These are phyloP conservation scores for Lethocerus indicus DNA, from an alignment of 1,140 invertebrate genomes.

Conservation along the genomic window DNA sequence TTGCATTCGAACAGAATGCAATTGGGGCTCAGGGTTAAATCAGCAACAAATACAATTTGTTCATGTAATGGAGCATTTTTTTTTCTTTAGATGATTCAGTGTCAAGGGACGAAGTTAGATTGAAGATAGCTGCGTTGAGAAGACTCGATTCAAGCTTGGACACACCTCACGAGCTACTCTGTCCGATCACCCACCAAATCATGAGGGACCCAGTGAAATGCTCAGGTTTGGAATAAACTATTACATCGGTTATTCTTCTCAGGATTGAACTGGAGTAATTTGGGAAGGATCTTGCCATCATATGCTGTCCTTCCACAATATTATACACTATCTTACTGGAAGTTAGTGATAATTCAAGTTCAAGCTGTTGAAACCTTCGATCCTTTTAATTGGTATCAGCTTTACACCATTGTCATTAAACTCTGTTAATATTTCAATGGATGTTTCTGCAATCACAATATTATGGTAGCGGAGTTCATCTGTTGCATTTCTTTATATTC, in stretches of 20 bases:
- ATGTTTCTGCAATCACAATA: conserved; percentile 3
- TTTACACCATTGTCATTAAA: not conserved
- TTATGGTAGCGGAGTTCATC: not conserved
- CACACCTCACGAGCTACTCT: conserved; percentile 50
- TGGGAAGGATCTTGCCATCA: not conserved
- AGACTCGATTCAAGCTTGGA: conserved; percentile 20
- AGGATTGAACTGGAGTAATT: not conserved
- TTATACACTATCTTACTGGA: not conserved
- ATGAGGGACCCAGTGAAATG: conserved; percentile 62
- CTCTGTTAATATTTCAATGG: not conserved
- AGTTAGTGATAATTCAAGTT: not conserved
- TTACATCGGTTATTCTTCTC: not conserved
- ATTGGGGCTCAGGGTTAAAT: not conserved
- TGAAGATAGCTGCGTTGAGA: conserved; percentile 18
- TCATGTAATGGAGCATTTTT: not conserved
- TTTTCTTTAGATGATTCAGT: conserved; percentile 11
- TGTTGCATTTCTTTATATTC: conserved; percentile 3
- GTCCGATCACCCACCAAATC: conserved; percentile 64
- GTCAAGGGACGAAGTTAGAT: conserved; percentile 34
- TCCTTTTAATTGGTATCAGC: not conserved
- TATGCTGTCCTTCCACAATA: not conserved
- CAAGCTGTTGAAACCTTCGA: not conserved
- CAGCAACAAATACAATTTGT: not conserved
- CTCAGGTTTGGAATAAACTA: conserved; percentile 30
- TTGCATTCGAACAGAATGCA: not conserved